phyloP scores from a whole-genome alignment of 53 echinoderm and acorn worm genomes.

The Apostichopus leukothele region DNA sequence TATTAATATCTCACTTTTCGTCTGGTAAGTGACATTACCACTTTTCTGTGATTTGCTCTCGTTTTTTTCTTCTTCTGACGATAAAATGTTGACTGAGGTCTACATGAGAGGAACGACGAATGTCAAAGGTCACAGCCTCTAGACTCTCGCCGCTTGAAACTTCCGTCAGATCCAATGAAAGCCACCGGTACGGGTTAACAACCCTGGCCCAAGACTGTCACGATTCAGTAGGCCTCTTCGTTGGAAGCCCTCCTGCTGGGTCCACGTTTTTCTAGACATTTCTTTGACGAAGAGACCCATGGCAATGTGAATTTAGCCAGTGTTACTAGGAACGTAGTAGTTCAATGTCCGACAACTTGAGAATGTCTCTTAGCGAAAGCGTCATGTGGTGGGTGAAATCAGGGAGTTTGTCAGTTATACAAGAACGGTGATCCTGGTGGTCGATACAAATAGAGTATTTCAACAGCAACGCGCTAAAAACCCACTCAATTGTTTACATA shows the following conservation, averaged over 20 bases:
- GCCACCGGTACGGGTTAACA: background rate
- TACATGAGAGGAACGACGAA: constrained; percentile 10
- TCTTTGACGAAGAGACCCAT: background rate
- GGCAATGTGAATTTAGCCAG: constrained; percentile 5
- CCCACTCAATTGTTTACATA: too few relatives aligned
- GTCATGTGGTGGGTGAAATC: too few relatives aligned
- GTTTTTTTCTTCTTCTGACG: background rate
- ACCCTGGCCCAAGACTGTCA: background rate
- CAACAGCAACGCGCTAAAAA: too few relatives aligned
- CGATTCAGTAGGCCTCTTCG: background rate
- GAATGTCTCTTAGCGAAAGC: too few relatives aligned
- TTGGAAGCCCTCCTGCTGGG: constrained; percentile 8
- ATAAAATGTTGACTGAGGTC: background rate
- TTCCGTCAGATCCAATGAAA: constrained; percentile 30
- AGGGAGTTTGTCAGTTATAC: too few relatives aligned
- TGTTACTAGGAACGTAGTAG: background rate
- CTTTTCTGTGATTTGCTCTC: background rate
- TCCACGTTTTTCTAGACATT: constrained; percentile 8
- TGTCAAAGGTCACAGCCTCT: constrained; percentile 5
- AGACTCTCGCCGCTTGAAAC: constrained; percentile 10
- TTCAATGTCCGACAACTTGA: constrained; percentile 15
- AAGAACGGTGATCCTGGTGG: too few relatives aligned
- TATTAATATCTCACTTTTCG: background rate
- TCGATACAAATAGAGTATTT: too few relatives aligned
- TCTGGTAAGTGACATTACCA: constrained; percentile 29